These are phyloP conservation scores for Monomorium pharaonis DNA, from an alignment of 1,140 invertebrate species.

Conservation along the genomic window DNA sequence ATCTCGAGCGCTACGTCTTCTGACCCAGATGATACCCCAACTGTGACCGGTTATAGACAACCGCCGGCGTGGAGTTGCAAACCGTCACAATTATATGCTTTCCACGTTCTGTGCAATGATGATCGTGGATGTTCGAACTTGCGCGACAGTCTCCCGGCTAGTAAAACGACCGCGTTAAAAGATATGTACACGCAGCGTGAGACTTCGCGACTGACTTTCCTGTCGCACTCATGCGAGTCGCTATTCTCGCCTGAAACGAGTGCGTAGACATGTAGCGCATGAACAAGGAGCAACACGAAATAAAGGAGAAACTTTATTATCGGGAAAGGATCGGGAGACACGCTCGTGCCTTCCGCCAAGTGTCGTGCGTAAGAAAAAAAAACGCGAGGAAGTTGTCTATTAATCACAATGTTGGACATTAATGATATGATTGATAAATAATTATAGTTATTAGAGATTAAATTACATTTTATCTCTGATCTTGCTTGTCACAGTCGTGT, in stretches of 20 bases:
- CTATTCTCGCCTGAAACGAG: constrained; percentile 46
- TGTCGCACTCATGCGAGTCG: neutral
- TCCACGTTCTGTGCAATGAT: constrained; percentile 68
- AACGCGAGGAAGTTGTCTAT: neutral
- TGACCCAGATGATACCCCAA: constrained; percentile 78
- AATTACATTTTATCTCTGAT: neutral
- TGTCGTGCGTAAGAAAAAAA: neutral
- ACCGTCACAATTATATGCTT: constrained; percentile 72
- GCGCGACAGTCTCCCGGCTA: neutral
- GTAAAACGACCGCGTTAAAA: neutral
- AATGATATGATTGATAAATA: neutral
- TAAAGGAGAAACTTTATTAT: constrained; percentile 41
- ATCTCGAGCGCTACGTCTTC: constrained; percentile 74
- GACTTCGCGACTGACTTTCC: constrained; percentile 12
- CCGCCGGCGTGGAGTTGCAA: constrained; percentile 31
- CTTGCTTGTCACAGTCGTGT: neutral
- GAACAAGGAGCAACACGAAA: constrained; percentile 6
- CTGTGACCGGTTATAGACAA: constrained; percentile 75
- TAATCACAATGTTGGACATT: neutral
- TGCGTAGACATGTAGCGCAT: constrained; percentile 38
- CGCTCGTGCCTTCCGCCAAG: neutral
- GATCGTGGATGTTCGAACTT: constrained; percentile 5
- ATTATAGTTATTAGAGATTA: too few relatives aligned
- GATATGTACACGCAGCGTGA: neutral
- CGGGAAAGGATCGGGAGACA: neutral